Evolutionary conservation across 2,888 invertebrate genomes (phyloP).

Genomic region (Pseudeuparius sepicola): DNA sequence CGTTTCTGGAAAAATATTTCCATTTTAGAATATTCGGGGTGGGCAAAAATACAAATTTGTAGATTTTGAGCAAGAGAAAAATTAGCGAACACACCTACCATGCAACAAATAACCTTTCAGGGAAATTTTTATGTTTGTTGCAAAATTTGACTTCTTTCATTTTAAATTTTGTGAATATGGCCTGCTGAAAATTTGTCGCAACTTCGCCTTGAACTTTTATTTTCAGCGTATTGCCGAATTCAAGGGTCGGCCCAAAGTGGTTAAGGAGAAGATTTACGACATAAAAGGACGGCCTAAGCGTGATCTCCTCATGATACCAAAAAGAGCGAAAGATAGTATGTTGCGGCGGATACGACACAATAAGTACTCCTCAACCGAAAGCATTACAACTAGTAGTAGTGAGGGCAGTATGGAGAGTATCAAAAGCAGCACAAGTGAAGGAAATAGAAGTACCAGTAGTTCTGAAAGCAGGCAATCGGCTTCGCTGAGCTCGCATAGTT

Average conservation of each 20-base stretch:
- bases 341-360: slow-evolving; percentile 50
- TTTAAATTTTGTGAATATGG: too few relatives aligned
- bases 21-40: too few relatives aligned
- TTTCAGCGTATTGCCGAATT: slow-evolving; percentile 47
- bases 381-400: slow-evolving; percentile 80
- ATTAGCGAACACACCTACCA: too few relatives aligned
- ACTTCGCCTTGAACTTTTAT: too few relatives aligned
- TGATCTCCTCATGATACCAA: slow-evolving; percentile 32
- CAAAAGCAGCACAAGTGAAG: slow-evolving; percentile 79
- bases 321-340: slow-evolving; percentile 39
- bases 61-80: too few relatives aligned
- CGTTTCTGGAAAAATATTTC: too few relatives aligned
- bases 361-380: slow-evolving; percentile 74
- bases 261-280: too few relatives aligned
- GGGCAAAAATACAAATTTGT: too few relatives aligned
- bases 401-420: slow-evolving; percentile 83
- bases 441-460: slow-evolving; percentile 75
- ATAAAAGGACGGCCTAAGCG: slow-evolving; percentile 32
- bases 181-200: too few relatives aligned
- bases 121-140: too few relatives aligned
- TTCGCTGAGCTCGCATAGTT: slow-evolving; percentile 77
- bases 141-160: too few relatives aligned
- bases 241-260: slow-evolving; percentile 44
- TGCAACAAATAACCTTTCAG: too few relatives aligned
- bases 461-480: slow-evolving; percentile 76